These are phyloP conservation scores for Melanostoma scalare DNA, from an alignment of 2,888 invertebrate species.

Conservation along the genomic window DNA sequence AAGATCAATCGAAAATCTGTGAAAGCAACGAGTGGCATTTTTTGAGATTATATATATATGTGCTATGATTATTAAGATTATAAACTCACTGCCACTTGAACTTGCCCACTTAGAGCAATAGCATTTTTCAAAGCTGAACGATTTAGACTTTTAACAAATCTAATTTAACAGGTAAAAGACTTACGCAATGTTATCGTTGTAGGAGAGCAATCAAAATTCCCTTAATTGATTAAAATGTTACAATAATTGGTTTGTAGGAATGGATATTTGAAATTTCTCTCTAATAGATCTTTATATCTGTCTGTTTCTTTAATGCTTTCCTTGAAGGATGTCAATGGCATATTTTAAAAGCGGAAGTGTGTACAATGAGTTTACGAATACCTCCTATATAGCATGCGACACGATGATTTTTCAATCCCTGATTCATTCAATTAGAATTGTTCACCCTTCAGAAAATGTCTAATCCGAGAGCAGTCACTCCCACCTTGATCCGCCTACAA, in stretches of 20 bases:
- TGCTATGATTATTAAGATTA: no score
- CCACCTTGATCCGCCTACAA: conserved; percentile 67
- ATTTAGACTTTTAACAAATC: conserved; percentile 40
- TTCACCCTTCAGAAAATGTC: conserved; percentile 69
- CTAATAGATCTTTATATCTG: conserved; percentile 4
- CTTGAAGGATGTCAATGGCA: conserved; percentile 41
- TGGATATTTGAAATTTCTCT: conserved; percentile 1
- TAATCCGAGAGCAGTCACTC: conserved; percentile 70
- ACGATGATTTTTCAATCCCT: conserved; percentile 71
- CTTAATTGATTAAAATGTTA: conserved; percentile 42
- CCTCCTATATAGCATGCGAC: conserved; percentile 68
- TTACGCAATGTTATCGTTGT: conserved; percentile 15
- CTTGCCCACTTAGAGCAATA: no score
- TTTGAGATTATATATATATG: no score
- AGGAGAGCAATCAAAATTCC: conserved; percentile 37
- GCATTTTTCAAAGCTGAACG: not conserved
- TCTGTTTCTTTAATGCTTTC: conserved; percentile 34
- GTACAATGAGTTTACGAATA: conserved; percentile 50
- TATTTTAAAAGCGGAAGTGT: conserved; percentile 62
- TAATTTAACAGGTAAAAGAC: conserved; percentile 23
- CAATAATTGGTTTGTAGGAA: conserved; percentile 55
- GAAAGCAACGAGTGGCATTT: no score
- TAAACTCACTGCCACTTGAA: no score
- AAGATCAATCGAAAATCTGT: no score
- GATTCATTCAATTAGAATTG: conserved; percentile 72